Conservation (phyloP, 2,113 vertebrate genomes). For the Leucoraja erinaceus region DNA sequence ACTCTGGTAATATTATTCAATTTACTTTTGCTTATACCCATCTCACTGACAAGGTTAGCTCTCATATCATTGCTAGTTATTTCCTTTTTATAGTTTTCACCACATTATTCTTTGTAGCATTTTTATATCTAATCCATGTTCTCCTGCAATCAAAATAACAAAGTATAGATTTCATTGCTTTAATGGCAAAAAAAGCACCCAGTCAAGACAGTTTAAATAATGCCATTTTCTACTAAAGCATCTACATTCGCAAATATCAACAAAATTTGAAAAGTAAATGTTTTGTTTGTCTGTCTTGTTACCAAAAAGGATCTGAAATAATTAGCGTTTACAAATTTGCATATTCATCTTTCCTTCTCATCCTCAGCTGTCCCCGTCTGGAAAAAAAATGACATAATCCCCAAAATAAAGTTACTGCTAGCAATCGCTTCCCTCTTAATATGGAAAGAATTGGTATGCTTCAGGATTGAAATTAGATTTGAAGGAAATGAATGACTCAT, state of each 20-base stretch:
- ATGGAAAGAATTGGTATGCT: neutral
- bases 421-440: neutral
- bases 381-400: neutral
- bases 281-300: neutral
- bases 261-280: neutral
- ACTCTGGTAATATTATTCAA: neutral
- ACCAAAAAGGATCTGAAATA: neutral
- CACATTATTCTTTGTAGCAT: neutral
- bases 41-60: neutral
- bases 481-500: conserved; percentile 22
- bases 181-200: neutral
- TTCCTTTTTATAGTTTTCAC: neutral
- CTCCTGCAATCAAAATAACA: neutral
- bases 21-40: neutral
- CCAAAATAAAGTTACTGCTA: neutral
- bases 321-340: neutral
- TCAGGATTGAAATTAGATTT: neutral
- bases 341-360: neutral
- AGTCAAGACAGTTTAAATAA: neutral
- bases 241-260: neutral
- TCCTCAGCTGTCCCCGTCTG: neutral
- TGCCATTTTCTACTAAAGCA: neutral
- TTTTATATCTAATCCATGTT: neutral
- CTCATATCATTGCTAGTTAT: neutral
- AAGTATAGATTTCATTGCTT: neutral